Base-by-base conservation (phyloP, 2,113 vertebrate genomes). In the Cettia cetti region DNA sequence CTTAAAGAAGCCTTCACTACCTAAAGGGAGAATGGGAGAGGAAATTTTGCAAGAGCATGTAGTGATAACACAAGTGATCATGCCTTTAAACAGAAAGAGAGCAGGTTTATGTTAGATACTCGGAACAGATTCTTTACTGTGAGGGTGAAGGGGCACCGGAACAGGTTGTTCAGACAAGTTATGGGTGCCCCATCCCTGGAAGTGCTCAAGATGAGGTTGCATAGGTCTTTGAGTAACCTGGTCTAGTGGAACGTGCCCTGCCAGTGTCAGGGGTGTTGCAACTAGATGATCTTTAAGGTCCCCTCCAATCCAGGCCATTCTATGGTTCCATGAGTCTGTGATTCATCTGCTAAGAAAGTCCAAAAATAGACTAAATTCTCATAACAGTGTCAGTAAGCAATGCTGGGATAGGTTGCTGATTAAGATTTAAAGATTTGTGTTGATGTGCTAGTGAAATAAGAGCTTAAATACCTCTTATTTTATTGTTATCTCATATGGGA, bases 261-360 rank as follows among this genome's bases (percentile, higher is more conserved):
- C 26, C 39, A 39, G 0, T 17, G n/a, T 30, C 7, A 10, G 13
- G 6, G 1, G 3, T 2, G 4, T 11, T 60, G 18, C 7, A 60
- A 60, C 7, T 15, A 54, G 45, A 21, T 23, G 10, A 21, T 35
- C 15, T 33, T 47, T 42, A 42, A 35, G 12, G 10, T 40, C 6
- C 5, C 12, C 35, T 85, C 26, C 31, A 74, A 35, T 35, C 15
- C n/a, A 60, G 35, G 5, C 9, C 15, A 20, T 66, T 53, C 45
- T 52, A 13, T 30, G 7, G n/a, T 33, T 64, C 11, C 37, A 52
- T 45, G 37, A 24, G 44, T 66, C 33, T 20, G 7, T 66, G 23
- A 42, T 42, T 52, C 28, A 64, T 33, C 40, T 44, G 19, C 16
- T 44, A 74, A 92, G 31, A 82, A 82, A 56, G 21, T 39, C n/a